phyloP scores from a whole-genome alignment of 2,888 invertebrate genomes.

The Acanthosepion pharaonis region DNA sequence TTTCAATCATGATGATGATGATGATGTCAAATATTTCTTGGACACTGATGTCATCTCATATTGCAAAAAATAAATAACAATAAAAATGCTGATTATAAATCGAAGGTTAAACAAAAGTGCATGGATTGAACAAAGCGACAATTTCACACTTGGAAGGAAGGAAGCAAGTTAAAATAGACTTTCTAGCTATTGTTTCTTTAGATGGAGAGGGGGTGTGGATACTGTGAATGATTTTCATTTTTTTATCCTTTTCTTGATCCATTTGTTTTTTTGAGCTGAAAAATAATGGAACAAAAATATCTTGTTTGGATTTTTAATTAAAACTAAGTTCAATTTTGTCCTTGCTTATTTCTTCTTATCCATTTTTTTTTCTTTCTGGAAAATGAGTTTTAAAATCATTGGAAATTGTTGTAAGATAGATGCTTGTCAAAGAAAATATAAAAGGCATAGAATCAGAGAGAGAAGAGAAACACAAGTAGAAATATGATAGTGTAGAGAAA shows the following conservation, averaged over 20 bases:
- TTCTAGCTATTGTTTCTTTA: not conserved
- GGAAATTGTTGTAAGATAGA: not conserved
- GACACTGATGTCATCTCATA: not conserved
- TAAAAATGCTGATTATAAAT: not conserved
- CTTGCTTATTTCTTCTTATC: not conserved
- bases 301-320: constrained; percentile 33
- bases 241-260: not conserved
- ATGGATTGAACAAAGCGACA: not conserved
- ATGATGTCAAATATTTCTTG: not conserved
- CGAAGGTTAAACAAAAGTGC: not conserved
- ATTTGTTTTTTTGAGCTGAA: not conserved
- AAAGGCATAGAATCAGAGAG: too few species aligned
- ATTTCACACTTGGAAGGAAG: constrained; percentile 9
- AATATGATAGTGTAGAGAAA: too few species aligned
- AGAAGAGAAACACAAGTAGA: too few species aligned
- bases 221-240: not conserved
- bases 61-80: not conserved
- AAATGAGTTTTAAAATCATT: not conserved
- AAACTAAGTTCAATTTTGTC: not conserved
- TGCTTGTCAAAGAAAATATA: not conserved
- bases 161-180: not conserved
- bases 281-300: too few species aligned
- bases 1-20: not conserved
- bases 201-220: not conserved
- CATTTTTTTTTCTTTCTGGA: not conserved